A percentile compares a stretch with the other conserved stretches of the same genome.
Conservation (phyloP, 1,140 invertebrate genomes). For the Cecropterus lyciades region DNA sequence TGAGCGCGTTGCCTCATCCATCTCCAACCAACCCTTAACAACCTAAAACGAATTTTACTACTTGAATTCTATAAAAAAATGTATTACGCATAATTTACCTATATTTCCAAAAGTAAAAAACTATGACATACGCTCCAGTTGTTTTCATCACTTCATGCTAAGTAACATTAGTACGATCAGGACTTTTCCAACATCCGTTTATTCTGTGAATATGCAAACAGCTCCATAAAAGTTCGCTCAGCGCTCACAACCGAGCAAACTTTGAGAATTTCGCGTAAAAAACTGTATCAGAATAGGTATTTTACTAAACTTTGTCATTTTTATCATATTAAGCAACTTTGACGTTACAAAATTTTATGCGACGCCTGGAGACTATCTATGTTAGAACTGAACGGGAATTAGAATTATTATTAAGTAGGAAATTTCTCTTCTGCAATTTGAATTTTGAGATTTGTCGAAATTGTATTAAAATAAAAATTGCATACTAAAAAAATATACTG, state of each 20-base stretch:
- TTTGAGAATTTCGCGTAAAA: not conserved
- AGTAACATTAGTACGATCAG: not conserved
- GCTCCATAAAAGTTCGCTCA: not conserved
- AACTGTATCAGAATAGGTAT: not conserved
- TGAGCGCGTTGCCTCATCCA: too few species aligned
- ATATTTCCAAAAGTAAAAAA: not conserved
- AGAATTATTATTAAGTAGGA: not conserved
- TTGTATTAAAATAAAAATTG: too few species aligned
- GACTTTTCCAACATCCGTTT: not conserved
- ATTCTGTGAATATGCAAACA: not conserved
- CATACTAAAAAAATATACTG: too few species aligned
- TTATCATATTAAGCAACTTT: constrained; percentile 3
- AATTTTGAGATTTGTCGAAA: too few species aligned
- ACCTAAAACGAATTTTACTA: too few species aligned
- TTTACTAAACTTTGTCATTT: not conserved
- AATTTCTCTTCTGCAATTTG: too few species aligned
- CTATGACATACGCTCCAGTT: too few species aligned
- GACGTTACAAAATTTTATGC: constrained; percentile 2
- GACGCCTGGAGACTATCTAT: not conserved
- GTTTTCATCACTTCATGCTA: too few species aligned
- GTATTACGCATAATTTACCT: too few species aligned
- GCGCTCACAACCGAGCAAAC: not conserved
- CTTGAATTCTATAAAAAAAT: too few species aligned
- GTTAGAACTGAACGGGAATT: not conserved
- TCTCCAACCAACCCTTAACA: too few species aligned